Conservation (phyloP, 2,888 invertebrate genomes). For the Ophion obscuratus region DNA sequence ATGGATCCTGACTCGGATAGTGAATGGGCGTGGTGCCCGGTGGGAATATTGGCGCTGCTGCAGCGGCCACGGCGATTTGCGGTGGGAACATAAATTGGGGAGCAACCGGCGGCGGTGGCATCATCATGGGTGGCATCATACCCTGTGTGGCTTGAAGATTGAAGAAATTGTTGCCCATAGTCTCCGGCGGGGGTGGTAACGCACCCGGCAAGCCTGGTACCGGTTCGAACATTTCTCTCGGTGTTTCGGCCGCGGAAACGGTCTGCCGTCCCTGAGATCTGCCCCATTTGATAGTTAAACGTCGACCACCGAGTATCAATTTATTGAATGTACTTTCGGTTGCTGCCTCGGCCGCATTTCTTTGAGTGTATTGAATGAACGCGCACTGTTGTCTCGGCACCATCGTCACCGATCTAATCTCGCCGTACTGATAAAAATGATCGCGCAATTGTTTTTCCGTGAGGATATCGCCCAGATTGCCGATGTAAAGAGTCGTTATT, state of each 20-base stretch:
- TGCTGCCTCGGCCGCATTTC: constrained; percentile 96
- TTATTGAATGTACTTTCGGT: constrained; percentile 98
- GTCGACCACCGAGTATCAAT: constrained; percentile 92
- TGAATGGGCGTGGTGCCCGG: constrained; percentile 89
- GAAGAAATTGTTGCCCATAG: constrained; percentile 89
- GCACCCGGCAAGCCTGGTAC: constrained; percentile 92
- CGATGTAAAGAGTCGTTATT: constrained; percentile 99
- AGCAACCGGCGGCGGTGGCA: constrained; percentile 84
- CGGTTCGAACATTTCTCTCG: constrained; percentile 88
- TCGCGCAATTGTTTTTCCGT: constrained; percentile 96
- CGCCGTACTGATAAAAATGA: constrained; percentile 99
- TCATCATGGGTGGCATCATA: constrained; percentile 82
- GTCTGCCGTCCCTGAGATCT: constrained; percentile 93
- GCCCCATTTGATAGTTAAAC: constrained; percentile 99
- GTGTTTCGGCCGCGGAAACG: constrained; percentile 84
- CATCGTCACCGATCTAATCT: constrained; percentile 96
- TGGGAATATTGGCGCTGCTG: constrained; percentile 84
- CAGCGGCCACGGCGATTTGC: constrained; percentile 83
- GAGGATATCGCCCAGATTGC: constrained; percentile 95
- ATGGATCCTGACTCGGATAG: constrained; percentile 99
- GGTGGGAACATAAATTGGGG: constrained; percentile 83
- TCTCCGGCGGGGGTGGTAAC: constrained; percentile 87
- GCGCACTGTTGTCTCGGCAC: constrained; percentile 98
- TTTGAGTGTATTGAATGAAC: constrained; percentile 97
- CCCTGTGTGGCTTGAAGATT: constrained; percentile 85